Evolutionary conservation across 2,888 invertebrate species (phyloP).

Genomic region (Apamea epomidion): DNA sequence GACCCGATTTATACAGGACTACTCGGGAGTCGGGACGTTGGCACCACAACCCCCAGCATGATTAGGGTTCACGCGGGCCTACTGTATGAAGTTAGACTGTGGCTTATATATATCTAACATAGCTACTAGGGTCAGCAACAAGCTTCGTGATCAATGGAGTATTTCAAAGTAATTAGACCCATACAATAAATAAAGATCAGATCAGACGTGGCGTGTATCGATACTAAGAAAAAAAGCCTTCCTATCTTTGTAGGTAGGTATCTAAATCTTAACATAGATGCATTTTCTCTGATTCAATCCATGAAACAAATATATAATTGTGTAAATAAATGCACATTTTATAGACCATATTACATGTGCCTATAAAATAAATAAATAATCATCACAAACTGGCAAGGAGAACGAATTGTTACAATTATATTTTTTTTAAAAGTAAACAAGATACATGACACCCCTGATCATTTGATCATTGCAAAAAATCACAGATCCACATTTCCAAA

Average conservation of each 20-base stretch:
- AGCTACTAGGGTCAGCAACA: conserved; percentile 65
- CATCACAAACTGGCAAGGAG: conserved; percentile 41
- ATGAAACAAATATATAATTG: not conserved
- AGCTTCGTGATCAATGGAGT: conserved; percentile 63
- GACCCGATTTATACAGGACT: not conserved
- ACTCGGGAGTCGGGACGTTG: not conserved
- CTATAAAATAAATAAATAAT: conserved; percentile 9
- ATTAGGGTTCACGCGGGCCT: not conserved
- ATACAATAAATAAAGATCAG: conserved; percentile 46
- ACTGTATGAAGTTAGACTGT: conserved; percentile 52
- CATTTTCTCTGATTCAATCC: not conserved
- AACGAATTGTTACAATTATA: not conserved
- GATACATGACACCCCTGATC: conserved; percentile 55
- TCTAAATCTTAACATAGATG: conserved; percentile 1
- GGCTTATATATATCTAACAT: conserved; percentile 64
- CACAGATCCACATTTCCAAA: conserved; percentile 59
- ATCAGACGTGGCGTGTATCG: conserved; percentile 42
- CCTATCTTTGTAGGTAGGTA: not conserved
- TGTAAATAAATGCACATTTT: conserved; percentile 9
- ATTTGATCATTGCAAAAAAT: conserved; percentile 54
- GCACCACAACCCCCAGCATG: not conserved
- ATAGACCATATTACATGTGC: not conserved
- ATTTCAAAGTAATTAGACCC: conserved; percentile 49
- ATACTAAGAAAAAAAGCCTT: not conserved
- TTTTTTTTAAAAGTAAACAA: not conserved